These are phyloP conservation scores for Anseranas semipalmata DNA, from an alignment of 2,113 vertebrate species.

Conservation along the genomic window DNA sequence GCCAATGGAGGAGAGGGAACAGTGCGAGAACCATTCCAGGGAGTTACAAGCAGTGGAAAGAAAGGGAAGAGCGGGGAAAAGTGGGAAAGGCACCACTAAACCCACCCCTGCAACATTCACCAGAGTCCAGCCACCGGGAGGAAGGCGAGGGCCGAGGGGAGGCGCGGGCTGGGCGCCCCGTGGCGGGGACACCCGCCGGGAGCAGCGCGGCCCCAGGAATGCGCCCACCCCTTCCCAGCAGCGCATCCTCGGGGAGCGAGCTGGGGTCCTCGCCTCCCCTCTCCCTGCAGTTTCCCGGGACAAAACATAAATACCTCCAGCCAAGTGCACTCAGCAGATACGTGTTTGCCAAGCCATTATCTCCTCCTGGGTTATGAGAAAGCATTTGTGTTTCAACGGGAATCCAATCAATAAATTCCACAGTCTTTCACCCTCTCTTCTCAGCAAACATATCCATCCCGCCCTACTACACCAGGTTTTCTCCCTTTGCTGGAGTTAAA, in stretches of 20 bases:
- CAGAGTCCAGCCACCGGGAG: not conserved
- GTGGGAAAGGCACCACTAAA: not conserved
- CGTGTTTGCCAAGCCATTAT: constrained; percentile 56
- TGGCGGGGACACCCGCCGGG: fast-evolving
- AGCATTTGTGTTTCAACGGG: not conserved
- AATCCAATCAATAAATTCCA: constrained; percentile 54
- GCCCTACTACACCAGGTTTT: not conserved
- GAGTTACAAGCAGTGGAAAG: not conserved
- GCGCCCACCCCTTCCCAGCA: not conserved
- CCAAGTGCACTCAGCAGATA: not conserved
- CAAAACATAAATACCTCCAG: constrained; percentile 2
- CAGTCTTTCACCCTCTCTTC: constrained; percentile 38
- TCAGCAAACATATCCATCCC: not conserved
- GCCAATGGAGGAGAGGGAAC: not conserved
- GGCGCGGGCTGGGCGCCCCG: too few species aligned
- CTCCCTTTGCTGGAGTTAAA: not conserved
- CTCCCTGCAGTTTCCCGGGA: not conserved
- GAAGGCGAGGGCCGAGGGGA: not conserved
- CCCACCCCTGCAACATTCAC: not conserved
- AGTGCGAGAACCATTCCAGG: not conserved
- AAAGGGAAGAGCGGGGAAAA: not conserved
- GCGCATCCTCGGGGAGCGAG: not conserved
- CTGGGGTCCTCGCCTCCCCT: not conserved
- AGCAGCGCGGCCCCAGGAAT: not conserved
- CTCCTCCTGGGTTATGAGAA: constrained; percentile 4